Evolutionary conservation across 2,888 invertebrate species (phyloP), one percentile per base, ranked within the genome.

Genomic region (Macrosiphum euphorbiae): DNA sequence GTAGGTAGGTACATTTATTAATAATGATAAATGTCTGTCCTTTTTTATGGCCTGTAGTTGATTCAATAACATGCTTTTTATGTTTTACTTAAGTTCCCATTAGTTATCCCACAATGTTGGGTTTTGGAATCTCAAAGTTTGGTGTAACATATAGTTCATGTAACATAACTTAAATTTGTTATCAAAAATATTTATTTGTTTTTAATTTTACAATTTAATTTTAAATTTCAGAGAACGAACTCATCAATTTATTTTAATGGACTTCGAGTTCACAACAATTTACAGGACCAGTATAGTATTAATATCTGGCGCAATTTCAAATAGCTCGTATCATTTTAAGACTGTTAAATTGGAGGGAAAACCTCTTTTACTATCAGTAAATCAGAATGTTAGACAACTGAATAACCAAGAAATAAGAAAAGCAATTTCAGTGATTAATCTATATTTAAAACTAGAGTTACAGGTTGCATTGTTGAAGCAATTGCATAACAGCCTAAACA

Each of bases 161-260:
- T 67, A 67, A 67, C 13, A n/a, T 67, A 16, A 67, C n/a, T 16
- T 1, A 61, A 28, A 61, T 61, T 67, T 67, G 1, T 67, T n/a
- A n/a, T n/a, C n/a, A 16, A 67, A 4, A 4, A 67, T 35, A 67
- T 35, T 78, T 35, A 35, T 35, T 78, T 78, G 20, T 20, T 35
- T n/a, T 78, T 78, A 78, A 35, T 20, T 35, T 35, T 78, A 78
- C 0, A 4, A 35, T 78, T 67, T n/a, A 35, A 35, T 35, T 35
- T 78, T 78, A 78, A 78, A 78, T 78, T 78, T 78, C 35, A 78
- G 78, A 78, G 78, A 8, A 35, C 78, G 35, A 78, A 78, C 78
- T 41, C 78, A 78, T 20, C 78, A 78, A 78, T 78, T 78, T 35
- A 78, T 78, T 78, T 78, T 78, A 78, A 78, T 78, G 78, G 78